A percentile compares a stretch with the other conserved stretches of the same genome.
These are phyloP conservation scores for Macropus fuliginosus DNA, from an alignment of 2,797 vertebrate species.

Conservation along the genomic window DNA sequence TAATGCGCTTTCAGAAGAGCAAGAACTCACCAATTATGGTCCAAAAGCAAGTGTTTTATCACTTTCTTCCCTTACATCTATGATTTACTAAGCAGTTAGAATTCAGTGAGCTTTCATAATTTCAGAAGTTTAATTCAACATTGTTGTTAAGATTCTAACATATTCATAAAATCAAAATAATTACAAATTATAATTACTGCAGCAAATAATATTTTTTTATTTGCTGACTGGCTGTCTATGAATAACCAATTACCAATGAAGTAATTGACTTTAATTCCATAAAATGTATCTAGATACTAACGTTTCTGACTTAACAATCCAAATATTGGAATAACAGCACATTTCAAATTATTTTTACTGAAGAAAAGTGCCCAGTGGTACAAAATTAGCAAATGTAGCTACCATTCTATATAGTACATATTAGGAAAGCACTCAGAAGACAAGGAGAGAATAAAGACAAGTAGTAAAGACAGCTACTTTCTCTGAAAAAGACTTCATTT, in stretches of 20 bases:
- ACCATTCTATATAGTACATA: too few species aligned
- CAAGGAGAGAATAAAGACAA: neutral
- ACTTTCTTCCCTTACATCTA: conserved; percentile 62
- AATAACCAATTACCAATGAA: too few species aligned
- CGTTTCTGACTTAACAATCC: too few species aligned
- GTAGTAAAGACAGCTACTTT: neutral
- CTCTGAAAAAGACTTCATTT: too few species aligned
- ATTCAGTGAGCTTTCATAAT: conserved; percentile 1
- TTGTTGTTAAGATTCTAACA: neutral
- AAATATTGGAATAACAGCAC: too few species aligned
- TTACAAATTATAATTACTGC: neutral
- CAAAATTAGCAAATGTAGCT: too few species aligned
- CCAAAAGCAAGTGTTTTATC: conserved; percentile 58
- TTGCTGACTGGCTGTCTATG: too few species aligned
- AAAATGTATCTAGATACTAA: too few species aligned
- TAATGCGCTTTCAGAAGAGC: conserved; percentile 60
- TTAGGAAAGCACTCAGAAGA: too few species aligned
- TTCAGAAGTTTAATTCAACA: neutral
- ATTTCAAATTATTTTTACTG: too few species aligned
- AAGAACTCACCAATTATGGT: conserved; percentile 31
- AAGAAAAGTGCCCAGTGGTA: too few species aligned
- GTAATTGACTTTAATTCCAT: too few species aligned
- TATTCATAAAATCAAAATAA: neutral
- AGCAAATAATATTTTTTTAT: neutral
- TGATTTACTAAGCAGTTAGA: conserved; percentile 44